Evolutionary conservation across 2,113 vertebrate genomes (phyloP).

Genomic region (Zootoca vivipara): DNA sequence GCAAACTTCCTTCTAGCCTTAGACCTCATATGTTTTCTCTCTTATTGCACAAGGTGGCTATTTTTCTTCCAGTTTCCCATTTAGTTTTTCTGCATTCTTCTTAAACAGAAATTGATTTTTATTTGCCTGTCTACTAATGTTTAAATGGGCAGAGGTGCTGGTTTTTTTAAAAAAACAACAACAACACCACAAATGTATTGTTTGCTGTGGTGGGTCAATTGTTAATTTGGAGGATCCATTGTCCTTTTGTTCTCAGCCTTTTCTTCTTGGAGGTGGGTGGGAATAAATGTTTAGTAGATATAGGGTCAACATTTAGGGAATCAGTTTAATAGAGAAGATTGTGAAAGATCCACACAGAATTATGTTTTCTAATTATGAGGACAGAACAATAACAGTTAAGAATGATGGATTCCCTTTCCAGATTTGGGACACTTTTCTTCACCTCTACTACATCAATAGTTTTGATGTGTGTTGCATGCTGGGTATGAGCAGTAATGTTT

Average conservation of each 20-base stretch:
- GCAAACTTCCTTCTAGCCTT: neutral
- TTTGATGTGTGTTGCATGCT: neutral
- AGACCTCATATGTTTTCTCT: neutral
- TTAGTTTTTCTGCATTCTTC: neutral
- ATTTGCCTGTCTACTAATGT: neutral
- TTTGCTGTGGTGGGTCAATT: neutral
- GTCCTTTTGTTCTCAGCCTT: neutral
- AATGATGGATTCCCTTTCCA: neutral
- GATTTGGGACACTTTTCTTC: neutral
- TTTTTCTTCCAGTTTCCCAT: neutral
- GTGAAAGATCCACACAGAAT: neutral
- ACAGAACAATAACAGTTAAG: neutral
- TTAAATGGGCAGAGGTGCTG: neutral
- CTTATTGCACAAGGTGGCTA: neutral
- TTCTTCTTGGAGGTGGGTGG: too few relatives aligned
- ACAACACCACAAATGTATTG: neutral
- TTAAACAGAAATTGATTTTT: neutral
- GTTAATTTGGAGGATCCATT: neutral
- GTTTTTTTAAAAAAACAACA: neutral
- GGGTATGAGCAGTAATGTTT: neutral
- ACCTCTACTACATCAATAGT: neutral
- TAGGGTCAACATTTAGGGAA: neutral
- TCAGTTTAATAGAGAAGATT: neutral
- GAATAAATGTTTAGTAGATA: neutral
- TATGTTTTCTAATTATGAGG: neutral